Percentiles rank a stretch among this genome's conserved stretches.
Evolutionary conservation across 2,888 invertebrate species (phyloP).

Genomic region (Acanthosoma haemorrhoidale): DNA sequence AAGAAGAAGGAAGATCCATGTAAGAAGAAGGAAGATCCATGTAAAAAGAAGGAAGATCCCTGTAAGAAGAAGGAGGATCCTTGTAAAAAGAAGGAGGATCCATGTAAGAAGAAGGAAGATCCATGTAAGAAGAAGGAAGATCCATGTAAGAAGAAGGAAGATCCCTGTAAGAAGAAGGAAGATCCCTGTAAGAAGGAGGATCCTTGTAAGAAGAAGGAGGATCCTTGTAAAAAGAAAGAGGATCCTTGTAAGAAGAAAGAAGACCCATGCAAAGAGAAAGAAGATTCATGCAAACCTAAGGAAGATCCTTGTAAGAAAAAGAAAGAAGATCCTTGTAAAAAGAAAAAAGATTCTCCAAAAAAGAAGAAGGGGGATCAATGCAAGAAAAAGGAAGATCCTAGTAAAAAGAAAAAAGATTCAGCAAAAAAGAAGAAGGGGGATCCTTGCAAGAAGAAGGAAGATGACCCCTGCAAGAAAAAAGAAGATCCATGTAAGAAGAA

Average conservation of each 20-base stretch:
- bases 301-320: background rate
- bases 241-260: background rate
- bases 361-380: background rate
- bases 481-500: background rate
- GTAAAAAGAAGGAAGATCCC: background rate
- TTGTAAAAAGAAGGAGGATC: background rate
- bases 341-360: background rate
- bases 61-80: background rate
- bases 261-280: background rate
- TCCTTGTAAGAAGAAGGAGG: background rate
- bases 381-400: slow-evolving; percentile 7
- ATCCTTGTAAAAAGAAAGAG: background rate
- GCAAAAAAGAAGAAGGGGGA: background rate
- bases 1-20: slow-evolving; percentile 4
- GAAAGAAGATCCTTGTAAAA: slow-evolving; percentile 19
- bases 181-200: background rate
- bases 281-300: slow-evolving; percentile 5
- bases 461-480: background rate
- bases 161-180: background rate
- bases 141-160: background rate
- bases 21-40: background rate
- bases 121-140: background rate
- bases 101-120: slow-evolving; percentile 3
- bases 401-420: background rate
- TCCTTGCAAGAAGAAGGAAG: background rate